Percentiles rank a stretch among this genome's conserved stretches.
Conservation (phyloP, 2,113 vertebrate genomes). For the Chionomys nivalis region DNA sequence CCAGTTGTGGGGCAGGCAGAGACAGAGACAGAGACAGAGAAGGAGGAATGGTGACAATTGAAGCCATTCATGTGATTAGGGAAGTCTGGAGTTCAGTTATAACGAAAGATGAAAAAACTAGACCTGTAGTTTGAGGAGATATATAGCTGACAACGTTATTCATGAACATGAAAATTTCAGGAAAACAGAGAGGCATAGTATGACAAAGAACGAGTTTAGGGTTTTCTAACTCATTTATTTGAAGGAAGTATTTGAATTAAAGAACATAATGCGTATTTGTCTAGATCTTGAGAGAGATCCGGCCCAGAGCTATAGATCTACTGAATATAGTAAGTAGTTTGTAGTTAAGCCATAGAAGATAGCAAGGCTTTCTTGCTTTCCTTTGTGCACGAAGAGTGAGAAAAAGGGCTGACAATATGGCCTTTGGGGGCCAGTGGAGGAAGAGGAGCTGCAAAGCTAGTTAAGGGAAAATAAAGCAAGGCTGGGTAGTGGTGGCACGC, state of each 20-base stretch:
- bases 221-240: background rate
- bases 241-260: background rate
- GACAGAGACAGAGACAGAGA: too few relatives aligned
- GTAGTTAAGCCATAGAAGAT: background rate
- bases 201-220: background rate
- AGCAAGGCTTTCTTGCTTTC: background rate
- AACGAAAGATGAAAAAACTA: background rate
- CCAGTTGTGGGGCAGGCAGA: background rate
- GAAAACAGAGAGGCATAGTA: background rate
- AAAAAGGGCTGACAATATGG: background rate
- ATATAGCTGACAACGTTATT: background rate
- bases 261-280: background rate
- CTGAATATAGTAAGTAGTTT: background rate
- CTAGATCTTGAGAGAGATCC: background rate
- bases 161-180: background rate
- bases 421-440: background rate
- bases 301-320: background rate
- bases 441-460: background rate
- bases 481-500: too few relatives aligned
- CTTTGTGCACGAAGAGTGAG: background rate
- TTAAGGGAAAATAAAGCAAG: background rate
- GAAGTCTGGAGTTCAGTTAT: background rate
- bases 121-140: background rate
- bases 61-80: background rate
- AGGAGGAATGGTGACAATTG: background rate